A percentile compares a stretch with the other conserved stretches of the same genome.
Conservation (phyloP, 2,888 invertebrate genomes). For the Leuctra nigra region DNA sequence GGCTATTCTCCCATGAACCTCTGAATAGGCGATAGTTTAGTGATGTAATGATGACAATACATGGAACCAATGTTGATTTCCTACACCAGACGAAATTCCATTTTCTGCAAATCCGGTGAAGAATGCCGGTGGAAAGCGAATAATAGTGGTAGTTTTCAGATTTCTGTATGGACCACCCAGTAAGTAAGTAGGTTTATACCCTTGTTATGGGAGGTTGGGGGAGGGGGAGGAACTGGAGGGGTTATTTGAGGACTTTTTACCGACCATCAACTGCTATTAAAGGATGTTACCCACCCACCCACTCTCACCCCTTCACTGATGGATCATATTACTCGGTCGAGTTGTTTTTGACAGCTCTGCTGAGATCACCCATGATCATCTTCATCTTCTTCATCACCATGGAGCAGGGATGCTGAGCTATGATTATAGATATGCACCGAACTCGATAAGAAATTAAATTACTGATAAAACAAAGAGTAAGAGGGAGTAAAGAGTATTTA, state of each 20-base stretch:
- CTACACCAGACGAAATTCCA: conserved; percentile 10
- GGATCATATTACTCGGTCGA: too few relatives aligned
- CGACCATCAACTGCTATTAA: too few relatives aligned
- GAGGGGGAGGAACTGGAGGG: background rate
- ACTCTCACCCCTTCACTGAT: too few relatives aligned
- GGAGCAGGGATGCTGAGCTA: too few relatives aligned
- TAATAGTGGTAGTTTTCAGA: background rate
- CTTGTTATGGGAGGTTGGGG: conserved; percentile 1
- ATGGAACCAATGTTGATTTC: conserved; percentile 12
- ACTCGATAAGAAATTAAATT: too few relatives aligned
- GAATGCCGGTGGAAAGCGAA: conserved; percentile 10
- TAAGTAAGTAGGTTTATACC: conserved; percentile 14
- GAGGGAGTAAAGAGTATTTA: too few relatives aligned
- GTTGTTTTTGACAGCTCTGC: too few relatives aligned
- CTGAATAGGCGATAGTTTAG: conserved; percentile 1
- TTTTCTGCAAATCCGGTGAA: conserved; percentile 19
- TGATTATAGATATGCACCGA: too few relatives aligned
- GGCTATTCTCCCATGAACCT: conserved; percentile 15
- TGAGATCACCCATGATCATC: too few relatives aligned
- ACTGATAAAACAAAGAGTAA: too few relatives aligned
- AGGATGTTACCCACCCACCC: too few relatives aligned
- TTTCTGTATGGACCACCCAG: conserved; percentile 8
- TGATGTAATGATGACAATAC: conserved; percentile 9
- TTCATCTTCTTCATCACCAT: too few relatives aligned
- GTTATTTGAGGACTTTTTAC: background rate